Conservation (phyloP, 2,113 vertebrate genomes). For the Erinaceus europaeus region DNA sequence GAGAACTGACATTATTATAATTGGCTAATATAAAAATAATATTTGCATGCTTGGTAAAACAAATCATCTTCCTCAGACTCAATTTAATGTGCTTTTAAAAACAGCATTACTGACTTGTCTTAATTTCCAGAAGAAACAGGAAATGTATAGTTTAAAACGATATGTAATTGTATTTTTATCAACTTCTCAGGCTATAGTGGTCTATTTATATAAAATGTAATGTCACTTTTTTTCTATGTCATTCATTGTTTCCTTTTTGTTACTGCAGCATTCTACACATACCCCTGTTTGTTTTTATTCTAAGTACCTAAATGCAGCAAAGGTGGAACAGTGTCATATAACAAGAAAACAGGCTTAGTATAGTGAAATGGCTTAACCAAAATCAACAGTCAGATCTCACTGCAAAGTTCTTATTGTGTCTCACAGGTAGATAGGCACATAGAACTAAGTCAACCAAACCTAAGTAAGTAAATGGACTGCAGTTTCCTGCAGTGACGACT, state of each 20-base stretch:
- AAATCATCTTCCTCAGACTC: not conserved
- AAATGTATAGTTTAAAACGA: too few species aligned
- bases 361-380: not conserved
- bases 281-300: not conserved
- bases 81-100: constrained; percentile 1
- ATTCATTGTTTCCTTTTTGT: not conserved
- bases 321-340: not conserved
- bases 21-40: not conserved
- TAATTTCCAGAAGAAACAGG: constrained; percentile 16
- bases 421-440: not conserved
- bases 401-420: not conserved
- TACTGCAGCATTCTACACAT: not conserved
- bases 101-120: not conserved
- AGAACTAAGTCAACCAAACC: not conserved
- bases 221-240: not conserved
- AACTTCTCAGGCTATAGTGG: not conserved
- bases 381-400: not conserved
- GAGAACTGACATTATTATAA: not conserved
- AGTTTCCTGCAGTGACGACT: not conserved
- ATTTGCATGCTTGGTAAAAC: not conserved
- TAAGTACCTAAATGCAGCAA: not conserved
- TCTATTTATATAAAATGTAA: not conserved
- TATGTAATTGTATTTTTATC: not conserved
- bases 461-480: not conserved
- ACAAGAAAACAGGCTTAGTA: not conserved